These are phyloP conservation scores for Boulengeromyrus knoepffleri DNA, from an alignment of 2,113 vertebrate species.

Conservation along the genomic window DNA sequence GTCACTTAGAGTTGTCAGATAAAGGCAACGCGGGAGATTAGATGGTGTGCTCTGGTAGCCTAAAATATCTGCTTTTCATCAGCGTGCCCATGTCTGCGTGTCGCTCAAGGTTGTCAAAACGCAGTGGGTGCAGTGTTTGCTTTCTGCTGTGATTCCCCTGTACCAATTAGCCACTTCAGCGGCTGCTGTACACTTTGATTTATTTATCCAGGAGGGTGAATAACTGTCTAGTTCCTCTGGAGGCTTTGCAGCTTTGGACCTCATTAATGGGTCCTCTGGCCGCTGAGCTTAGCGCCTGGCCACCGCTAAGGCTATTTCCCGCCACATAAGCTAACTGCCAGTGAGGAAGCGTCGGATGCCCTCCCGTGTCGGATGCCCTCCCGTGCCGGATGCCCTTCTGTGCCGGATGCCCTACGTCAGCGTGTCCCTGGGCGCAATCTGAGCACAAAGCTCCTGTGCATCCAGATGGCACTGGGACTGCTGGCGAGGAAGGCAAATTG, in stretches of 20 bases:
- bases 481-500: neutral
- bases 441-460: neutral
- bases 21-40: neutral
- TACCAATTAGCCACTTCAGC: constrained; percentile 69
- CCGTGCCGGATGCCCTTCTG: constrained; percentile 32
- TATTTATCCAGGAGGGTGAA: constrained; percentile 60
- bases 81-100: constrained; percentile 41
- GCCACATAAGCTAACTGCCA: constrained; percentile 50
- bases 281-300: constrained; percentile 50
- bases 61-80: neutral
- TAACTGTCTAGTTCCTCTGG: constrained; percentile 40
- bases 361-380: constrained; percentile 34
- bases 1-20: neutral
- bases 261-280: constrained; percentile 61
- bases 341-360: constrained; percentile 40
- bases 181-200: constrained; percentile 69
- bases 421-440: neutral
- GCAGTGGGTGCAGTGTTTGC: constrained; percentile 67
- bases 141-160: constrained; percentile 53
- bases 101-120: constrained; percentile 61
- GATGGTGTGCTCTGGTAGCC: neutral
- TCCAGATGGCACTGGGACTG: neutral
- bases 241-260: constrained; percentile 52
- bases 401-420: constrained; percentile 36
- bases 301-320: constrained; percentile 59